A percentile compares a stretch with the other conserved stretches of the same genome.
These are phyloP conservation scores for Bujurquina vittata DNA, from an alignment of 2,113 vertebrate genomes.

Conservation along the genomic window DNA sequence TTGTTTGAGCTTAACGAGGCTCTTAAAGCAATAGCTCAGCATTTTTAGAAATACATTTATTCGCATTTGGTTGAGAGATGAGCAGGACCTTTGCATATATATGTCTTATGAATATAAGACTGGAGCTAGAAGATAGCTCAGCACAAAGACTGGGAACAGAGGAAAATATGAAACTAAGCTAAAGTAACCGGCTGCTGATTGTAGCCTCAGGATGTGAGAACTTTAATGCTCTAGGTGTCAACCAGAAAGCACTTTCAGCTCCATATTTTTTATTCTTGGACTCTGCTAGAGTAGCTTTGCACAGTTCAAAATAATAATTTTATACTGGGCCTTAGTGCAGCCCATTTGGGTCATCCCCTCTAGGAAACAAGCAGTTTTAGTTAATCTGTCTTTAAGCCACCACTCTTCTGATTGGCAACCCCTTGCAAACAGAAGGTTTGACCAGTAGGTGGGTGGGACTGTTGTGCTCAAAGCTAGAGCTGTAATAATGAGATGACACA, in stretches of 20 bases:
- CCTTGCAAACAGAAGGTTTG: neutral
- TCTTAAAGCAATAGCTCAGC: conserved; percentile 3
- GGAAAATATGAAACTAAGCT: neutral
- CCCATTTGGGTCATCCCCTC: neutral
- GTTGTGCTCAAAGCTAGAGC: neutral
- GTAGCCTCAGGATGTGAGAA: neutral
- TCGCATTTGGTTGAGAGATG: neutral
- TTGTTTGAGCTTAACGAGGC: neutral
- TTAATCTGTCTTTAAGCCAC: neutral
- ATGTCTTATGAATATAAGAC: neutral
- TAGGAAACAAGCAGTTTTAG: neutral
- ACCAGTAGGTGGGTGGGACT: neutral
- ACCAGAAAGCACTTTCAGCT: neutral
- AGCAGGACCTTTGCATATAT: neutral
- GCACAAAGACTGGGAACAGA: neutral
- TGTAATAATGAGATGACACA: neutral
- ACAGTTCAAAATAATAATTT: neutral
- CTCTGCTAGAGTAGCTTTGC: neutral
- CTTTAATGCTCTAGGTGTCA: neutral
- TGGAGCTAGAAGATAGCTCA: neutral
- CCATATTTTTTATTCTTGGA: neutral
- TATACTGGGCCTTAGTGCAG: neutral
- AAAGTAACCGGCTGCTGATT: neutral
- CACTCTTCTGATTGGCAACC: neutral
- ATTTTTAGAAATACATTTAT: neutral